Evolutionary conservation across 2,113 vertebrate genomes (phyloP), one percentile per base, ranked within the genome.

Genomic region (Corapipo altera): DNA sequence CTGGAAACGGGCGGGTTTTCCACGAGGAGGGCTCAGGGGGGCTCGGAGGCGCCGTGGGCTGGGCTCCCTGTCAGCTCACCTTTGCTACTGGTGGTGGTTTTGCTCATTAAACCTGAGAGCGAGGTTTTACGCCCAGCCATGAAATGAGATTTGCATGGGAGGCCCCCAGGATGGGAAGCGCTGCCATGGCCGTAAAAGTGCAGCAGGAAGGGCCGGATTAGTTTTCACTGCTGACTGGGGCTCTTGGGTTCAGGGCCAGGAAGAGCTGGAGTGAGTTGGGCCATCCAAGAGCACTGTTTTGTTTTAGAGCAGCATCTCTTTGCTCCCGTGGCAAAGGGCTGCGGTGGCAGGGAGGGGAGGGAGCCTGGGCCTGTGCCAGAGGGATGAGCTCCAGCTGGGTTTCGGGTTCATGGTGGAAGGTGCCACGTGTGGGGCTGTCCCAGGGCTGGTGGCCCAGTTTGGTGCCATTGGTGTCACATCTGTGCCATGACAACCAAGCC

Each of bases 371-470:
- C 59, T 0, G 1, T 4, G 58, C 82, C 57, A 44, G 62, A 30
- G 49, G 57, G 73, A 12, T 16, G 72, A 17, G 32, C 12, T 74
- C 55, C 91, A 58, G 77, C 51, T 8, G 28, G 13, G 33, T 13
- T 64, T 39, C 1, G 1, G 51, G 28, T 5, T 77, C 3, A 0
- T 49, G 41, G 35, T 51, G 71, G 58, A 52, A 73, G 58, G 30
- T 73, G 77, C 70, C 81, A 21, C 2, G 0, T 26, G 54, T 46
- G 54, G 0, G 59, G 44, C 58, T 77, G 35, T 39, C 33, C 17
- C 23, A 0, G 28, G 2, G 2, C 33, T 1, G 2, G 24, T 15
- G 57, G 15, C 48, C 21, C 3, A 0, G 15, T 57, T 52, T 1
- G 3, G 28, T 58, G 79, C 48, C 11, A 0, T 15, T 9, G 0